phyloP scores from a whole-genome alignment of 2,888 invertebrate species.

The Didymodactylos carnosus region DNA sequence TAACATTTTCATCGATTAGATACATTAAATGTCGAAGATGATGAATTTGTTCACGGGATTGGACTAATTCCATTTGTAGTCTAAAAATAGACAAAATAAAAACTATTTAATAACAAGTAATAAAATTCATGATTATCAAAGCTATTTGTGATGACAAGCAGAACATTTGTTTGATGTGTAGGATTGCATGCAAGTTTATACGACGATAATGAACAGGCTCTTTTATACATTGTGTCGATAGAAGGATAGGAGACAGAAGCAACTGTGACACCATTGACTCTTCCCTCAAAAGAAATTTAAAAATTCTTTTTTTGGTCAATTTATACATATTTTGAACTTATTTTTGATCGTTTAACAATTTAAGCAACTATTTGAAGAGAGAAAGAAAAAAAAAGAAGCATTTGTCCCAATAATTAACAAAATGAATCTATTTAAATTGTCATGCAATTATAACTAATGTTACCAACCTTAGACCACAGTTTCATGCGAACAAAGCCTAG shows the following conservation, averaged over 20 bases:
- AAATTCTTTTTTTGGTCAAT: too few species aligned
- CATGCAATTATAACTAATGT: too few species aligned
- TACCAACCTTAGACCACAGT: not conserved
- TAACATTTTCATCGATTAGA: not conserved
- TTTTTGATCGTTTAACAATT: not conserved
- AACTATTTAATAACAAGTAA: not conserved
- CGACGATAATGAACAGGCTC: too few species aligned
- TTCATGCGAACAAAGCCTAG: not conserved
- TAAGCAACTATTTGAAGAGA: not conserved
- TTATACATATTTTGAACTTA: too few species aligned
- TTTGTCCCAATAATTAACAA: not conserved
- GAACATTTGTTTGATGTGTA: too few species aligned
- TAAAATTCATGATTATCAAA: not conserved
- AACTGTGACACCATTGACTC: too few species aligned
- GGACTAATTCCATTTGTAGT: not conserved
- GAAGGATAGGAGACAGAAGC: too few species aligned
- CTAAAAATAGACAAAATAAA: not conserved
- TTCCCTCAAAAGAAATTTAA: too few species aligned
- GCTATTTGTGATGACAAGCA: too few species aligned
- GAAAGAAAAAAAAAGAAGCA: not conserved
- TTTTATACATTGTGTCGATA: too few species aligned
- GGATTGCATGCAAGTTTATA: too few species aligned
- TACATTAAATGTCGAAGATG: not conserved
- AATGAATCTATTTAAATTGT: not conserved
- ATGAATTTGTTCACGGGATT: not conserved